A percentile compares a stretch with the other conserved stretches of the same genome.
Evolutionary conservation across 2,888 invertebrate species (phyloP).

Genomic region (Epirrita christyi): DNA sequence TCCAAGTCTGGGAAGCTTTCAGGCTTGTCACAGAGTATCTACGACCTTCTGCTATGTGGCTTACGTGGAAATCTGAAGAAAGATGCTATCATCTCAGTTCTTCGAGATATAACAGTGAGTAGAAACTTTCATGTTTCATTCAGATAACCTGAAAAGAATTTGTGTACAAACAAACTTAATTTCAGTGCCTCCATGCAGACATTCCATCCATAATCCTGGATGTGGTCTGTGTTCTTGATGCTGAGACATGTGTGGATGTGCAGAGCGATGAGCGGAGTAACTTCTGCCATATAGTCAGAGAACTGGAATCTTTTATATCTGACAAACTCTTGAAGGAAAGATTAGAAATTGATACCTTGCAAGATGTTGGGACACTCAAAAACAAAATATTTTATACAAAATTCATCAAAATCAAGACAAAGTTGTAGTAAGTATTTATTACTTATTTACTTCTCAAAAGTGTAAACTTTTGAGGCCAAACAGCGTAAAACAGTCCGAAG

Average conservation of each 20-base stretch:
- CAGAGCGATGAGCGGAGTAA: conserved; percentile 89
- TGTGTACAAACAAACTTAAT: conserved; percentile 12
- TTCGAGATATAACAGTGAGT: conserved; percentile 91
- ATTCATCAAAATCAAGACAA: conserved; percentile 99
- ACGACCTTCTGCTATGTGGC: conserved; percentile 92
- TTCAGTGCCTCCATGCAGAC: conserved; percentile 90
- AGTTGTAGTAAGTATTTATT: conserved; percentile 93
- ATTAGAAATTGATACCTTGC: conserved; percentile 96
- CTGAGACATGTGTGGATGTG: conserved; percentile 90
- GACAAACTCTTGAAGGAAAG: conserved; percentile 96
- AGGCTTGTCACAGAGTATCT: conserved; percentile 89
- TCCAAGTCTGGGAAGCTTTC: conserved; percentile 86
- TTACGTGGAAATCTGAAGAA: conserved; percentile 90
- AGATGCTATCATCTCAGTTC: conserved; percentile 89
- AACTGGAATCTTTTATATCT: conserved; percentile 92
- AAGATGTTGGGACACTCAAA: conserved; percentile 95
- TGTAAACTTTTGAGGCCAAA: too few species aligned
- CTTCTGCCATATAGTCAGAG: conserved; percentile 91
- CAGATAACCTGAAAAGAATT: neutral
- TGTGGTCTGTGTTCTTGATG: conserved; percentile 93
- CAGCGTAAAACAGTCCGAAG: too few species aligned
- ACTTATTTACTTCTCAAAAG: too few species aligned
- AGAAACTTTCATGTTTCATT: neutral
- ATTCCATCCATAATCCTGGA: conserved; percentile 94
- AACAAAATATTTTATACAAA: conserved; percentile 96